Base-by-base conservation (phyloP, 2,888 invertebrate genomes). In the Scrobipalpa atriplicella region DNA sequence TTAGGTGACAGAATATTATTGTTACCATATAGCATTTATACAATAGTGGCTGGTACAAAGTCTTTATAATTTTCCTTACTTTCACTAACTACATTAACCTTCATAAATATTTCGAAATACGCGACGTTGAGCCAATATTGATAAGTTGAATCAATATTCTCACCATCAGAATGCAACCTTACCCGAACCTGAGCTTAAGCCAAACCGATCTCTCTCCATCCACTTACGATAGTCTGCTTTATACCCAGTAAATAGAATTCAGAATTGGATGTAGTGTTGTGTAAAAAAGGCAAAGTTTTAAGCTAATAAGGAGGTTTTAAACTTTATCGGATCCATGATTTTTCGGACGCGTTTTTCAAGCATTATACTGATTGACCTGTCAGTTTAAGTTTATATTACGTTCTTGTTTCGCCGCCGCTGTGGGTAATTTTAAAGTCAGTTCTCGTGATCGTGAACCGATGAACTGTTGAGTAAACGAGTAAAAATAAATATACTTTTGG, bases 271-370 rank as follows among this genome's bases (percentile, higher is more conserved):
- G 16, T 8, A 29, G 41, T 39, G 29, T 47, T 54, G 52, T 21
- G 11, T 16, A 56, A 71, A 80, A 83, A 80, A 80, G 81, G 79
- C 74, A 79, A 84, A 79, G 84, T 78, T 80, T 80, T 21, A 76
- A 81, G 84, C 79, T 80, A 81, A 85, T 82, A 81, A 72, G 76
- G 76, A 77, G 76, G 77, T 79, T 74, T 77, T 74, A 77, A 78
- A 82, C 78, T 82, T 29, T 87, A 87, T 87, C 86, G 76, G 86
- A 86, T 86, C 75, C 86, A 86, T 84, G 86, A 85, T 82, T 85
- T 74, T 83, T 85, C n/a, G 77, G 81, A 79, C 81, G 81, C 75
- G 77, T 81, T 80, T 77, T 72, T 81, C 83, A 84, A 83, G 84
- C 82, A 83, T 83, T 84, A 78, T 78, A 78, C 78, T 78, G 74